phyloP scores from a whole-genome alignment of 1,140 invertebrate species.

The Amyelois transitella region DNA sequence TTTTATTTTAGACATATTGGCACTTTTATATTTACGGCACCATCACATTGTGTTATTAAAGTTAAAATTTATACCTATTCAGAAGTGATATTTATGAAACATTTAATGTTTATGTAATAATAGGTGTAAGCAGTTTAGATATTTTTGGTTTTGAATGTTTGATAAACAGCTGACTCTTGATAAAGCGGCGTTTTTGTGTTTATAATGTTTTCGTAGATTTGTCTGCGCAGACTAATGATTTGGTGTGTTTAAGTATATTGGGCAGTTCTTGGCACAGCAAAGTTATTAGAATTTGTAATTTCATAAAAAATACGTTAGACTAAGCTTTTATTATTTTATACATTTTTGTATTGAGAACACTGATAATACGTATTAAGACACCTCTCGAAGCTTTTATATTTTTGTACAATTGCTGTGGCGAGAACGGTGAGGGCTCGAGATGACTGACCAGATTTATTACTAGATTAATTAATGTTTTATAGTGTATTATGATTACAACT shows the following conservation, averaged over 20 bases:
- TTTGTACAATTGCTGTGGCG: constrained; percentile 26
- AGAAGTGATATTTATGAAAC: background rate
- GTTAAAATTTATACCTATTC: background rate
- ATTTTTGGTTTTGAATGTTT: too few species aligned
- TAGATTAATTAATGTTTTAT: constrained; percentile 55
- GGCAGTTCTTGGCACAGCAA: background rate
- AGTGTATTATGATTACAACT: constrained; percentile 38
- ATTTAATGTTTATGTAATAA: background rate
- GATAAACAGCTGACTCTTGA: background rate
- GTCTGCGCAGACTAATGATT: background rate
- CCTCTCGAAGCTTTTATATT: constrained; percentile 11
- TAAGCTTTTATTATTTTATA: background rate
- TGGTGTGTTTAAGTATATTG: background rate
- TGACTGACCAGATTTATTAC: constrained; percentile 57
- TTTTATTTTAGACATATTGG: background rate
- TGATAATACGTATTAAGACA: background rate
- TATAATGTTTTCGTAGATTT: background rate
- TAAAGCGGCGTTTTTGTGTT: background rate
- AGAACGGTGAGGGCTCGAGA: constrained; percentile 35
- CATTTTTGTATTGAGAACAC: background rate
- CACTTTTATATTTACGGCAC: background rate
- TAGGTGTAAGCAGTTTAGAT: background rate
- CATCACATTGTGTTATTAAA: background rate
- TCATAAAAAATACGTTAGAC: background rate
- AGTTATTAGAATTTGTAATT: background rate